Percentiles rank a stretch among this genome's conserved stretches.
phyloP scores from a whole-genome alignment of 2,888 invertebrate species.

The Noctua fimbriata region DNA sequence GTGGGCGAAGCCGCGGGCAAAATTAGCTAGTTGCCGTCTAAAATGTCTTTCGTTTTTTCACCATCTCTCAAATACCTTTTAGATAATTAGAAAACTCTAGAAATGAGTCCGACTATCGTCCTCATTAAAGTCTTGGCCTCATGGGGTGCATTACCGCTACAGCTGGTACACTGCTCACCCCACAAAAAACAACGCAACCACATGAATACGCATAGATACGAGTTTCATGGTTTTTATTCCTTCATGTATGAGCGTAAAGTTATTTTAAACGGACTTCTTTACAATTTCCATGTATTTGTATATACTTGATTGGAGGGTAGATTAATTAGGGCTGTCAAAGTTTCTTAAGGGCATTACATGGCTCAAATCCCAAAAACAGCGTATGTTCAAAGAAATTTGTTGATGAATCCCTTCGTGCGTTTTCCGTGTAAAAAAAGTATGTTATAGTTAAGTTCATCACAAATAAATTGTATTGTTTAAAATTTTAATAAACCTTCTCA shows the following conservation, averaged over 20 bases:
- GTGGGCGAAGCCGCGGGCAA: too few species aligned
- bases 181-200: constrained; percentile 24
- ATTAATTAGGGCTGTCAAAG: constrained; percentile 49
- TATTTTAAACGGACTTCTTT: constrained; percentile 55
- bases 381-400: too few species aligned
- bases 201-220: constrained; percentile 48
- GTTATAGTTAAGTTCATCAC: too few species aligned
- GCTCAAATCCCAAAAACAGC: too few species aligned
- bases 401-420: too few species aligned
- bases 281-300: constrained; percentile 62
- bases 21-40: too few species aligned
- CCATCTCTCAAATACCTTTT: neutral
- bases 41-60: neutral
- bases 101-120: neutral
- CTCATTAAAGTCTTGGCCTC: constrained; percentile 8
- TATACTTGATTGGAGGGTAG: constrained; percentile 44
- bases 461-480: too few species aligned
- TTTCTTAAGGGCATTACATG: too few species aligned
- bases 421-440: too few species aligned
- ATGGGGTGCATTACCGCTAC: constrained; percentile 28
- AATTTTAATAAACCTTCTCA: too few species aligned
- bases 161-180: constrained; percentile 21
- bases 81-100: neutral
- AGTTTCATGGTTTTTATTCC: constrained; percentile 45
- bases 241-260: constrained; percentile 46